Base-by-base conservation (phyloP, 2,797 vertebrate genomes). In the Anas georgica region DNA sequence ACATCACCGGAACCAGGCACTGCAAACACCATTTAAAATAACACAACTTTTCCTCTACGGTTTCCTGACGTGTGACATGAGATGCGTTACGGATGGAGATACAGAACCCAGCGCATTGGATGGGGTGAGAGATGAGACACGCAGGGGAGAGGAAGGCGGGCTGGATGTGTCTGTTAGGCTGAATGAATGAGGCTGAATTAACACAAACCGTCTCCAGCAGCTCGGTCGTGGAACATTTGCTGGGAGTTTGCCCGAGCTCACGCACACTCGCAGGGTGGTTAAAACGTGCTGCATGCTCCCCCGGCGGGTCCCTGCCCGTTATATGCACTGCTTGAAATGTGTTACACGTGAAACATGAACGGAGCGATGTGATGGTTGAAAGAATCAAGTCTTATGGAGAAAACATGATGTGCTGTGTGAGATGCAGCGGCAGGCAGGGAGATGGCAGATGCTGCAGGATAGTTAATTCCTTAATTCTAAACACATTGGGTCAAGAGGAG, bases 301-400 rank as follows among this genome's bases (percentile, higher is more conserved):
- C 78, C 22, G 55, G 75, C 18, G 41, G 73, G 45, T 43, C 63
- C 41, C 12, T 25, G 9, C 39, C 4, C 78, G 25, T 67, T 12
- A 66, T 55, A 21, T 10, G 62, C 46, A 16, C 66, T 77, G 76
- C 17, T 82, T 94, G 58, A 60, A 81, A 84, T 31, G 13, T 45
- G 55, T 62, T 83, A 90, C 7, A 5, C 8, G 58, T 41, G 83
- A 52, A 58, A 68, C 50, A 58, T 7, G 86, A 78, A 92, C 5
- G 31, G 94, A 92, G 89, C 67, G 52, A 96, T 81, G 97, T 25
- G 58, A 85, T 80, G 81, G 95, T 94, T 96, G 94, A 97, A 97
- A 97, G 96, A 98, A 98, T 94, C 93, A 78, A 97, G 97, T 95
- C 96, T 96, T 67, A 68, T 23, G 96, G 91, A 74, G 79, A 60